A percentile compares a stretch with the other conserved stretches of the same genome.
Conservation (phyloP, 2,888 invertebrate species). For the Sepiola atlantica region DNA sequence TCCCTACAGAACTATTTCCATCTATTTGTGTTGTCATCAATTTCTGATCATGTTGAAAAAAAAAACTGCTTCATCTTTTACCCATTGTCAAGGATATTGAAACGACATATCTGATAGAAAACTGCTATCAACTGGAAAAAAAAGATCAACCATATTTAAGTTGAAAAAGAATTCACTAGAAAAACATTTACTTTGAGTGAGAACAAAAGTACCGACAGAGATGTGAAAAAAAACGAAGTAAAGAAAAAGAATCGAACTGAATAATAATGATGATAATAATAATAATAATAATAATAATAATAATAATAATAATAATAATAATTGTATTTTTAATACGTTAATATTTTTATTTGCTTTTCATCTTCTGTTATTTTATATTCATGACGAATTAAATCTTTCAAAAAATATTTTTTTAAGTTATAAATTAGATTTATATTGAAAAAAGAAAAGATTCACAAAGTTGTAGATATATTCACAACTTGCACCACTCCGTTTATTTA, state of each 20-base stretch:
- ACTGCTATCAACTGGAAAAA: background rate
- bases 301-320: too few relatives aligned
- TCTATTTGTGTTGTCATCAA: background rate
- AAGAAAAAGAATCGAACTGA: background rate
- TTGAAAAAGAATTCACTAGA: background rate
- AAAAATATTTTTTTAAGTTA: background rate
- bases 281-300: too few relatives aligned
- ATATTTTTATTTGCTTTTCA: background rate
- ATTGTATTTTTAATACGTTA: constrained; percentile 16
- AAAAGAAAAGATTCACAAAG: background rate
- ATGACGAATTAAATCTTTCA: background rate
- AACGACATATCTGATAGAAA: background rate
- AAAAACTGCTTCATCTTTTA: background rate
- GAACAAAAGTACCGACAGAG: background rate
- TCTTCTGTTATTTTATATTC: too few relatives aligned
- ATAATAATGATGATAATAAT: too few relatives aligned
- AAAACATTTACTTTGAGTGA: background rate
- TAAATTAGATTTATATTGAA: background rate
- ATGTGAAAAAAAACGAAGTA: background rate
- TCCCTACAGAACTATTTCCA: background rate
- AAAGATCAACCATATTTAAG: background rate
- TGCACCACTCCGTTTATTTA: background rate
- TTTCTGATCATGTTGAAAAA: background rate
- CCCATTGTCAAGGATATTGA: background rate
- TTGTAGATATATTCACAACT: background rate